phyloP scores from a whole-genome alignment of 1,140 invertebrate genomes.

The Scaptomyza montana region DNA sequence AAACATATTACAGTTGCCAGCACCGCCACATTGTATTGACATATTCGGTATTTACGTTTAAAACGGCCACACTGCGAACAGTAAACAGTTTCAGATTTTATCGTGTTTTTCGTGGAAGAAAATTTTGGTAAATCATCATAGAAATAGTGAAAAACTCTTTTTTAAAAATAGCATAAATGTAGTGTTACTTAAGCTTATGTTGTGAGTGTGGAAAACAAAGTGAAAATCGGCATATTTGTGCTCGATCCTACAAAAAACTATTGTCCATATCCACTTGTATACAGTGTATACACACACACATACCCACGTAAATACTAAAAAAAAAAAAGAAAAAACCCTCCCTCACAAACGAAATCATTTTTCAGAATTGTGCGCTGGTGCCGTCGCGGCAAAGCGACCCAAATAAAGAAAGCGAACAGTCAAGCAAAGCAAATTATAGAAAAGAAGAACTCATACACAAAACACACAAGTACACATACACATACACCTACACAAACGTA shows the following conservation, averaged over 20 bases:
- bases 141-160: conserved; percentile 6
- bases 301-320: conserved; percentile 62
- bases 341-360: conserved; percentile 52
- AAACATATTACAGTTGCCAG: neutral
- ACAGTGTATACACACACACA: conserved; percentile 30
- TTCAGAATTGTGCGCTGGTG: conserved; percentile 53
- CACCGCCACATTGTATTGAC: neutral
- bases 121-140: conserved; percentile 38
- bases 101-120: conserved; percentile 61
- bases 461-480: conserved; percentile 24
- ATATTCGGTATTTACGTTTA: neutral
- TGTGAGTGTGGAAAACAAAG: conserved; percentile 15
- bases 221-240: conserved; percentile 30
- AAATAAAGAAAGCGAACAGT: conserved; percentile 60
- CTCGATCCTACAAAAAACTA: neutral
- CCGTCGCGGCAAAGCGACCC: conserved; percentile 62
- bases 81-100: conserved; percentile 75
- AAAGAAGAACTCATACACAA: conserved; percentile 30
- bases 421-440: conserved; percentile 46
- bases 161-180: conserved; percentile 25
- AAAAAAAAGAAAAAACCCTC: conserved; percentile 37
- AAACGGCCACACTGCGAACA: conserved; percentile 40
- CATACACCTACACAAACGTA: neutral
- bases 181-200: neutral
- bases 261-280: conserved; percentile 22